phyloP scores from a whole-genome alignment of 1,140 invertebrate genomes.

The Pogonomyrmex californicus region DNA sequence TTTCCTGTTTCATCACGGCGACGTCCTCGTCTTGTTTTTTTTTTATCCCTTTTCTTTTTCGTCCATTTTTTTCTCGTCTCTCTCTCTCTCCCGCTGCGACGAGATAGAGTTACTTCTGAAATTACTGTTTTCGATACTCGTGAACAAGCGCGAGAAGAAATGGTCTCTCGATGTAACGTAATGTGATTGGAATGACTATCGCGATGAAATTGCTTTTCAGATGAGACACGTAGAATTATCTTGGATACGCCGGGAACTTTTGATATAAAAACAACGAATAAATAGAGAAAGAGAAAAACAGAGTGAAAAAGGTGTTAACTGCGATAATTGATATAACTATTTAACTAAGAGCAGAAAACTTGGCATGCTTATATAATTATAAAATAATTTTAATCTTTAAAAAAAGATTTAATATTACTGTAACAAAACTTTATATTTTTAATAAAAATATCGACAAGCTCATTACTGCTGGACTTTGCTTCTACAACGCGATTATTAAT shows the following conservation, averaged over 20 bases:
- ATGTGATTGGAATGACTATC: slow-evolving; percentile 28
- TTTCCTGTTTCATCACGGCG: slow-evolving; percentile 28
- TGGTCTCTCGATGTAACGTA: slow-evolving; percentile 1
- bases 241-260: neutral
- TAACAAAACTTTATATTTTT: slow-evolving; percentile 2
- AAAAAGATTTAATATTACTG: neutral
- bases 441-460: neutral
- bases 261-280: neutral
- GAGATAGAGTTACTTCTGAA: slow-evolving; percentile 39
- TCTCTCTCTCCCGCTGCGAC: neutral
- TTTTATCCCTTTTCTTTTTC: neutral
- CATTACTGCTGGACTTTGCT: neutral
- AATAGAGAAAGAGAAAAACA: neutral
- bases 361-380: neutral
- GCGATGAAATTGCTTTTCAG: neutral
- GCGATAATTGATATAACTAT: neutral
- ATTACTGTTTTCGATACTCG: slow-evolving; percentile 46
- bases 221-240: slow-evolving; percentile 1
- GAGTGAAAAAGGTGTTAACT: neutral
- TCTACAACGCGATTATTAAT: neutral
- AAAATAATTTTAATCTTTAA: neutral
- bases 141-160: neutral
- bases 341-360: neutral
- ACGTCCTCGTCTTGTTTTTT: slow-evolving; percentile 19
- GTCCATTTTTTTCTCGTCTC: neutral